Conservation (phyloP, 2,113 vertebrate species). For the Polyodon spathula region DNA sequence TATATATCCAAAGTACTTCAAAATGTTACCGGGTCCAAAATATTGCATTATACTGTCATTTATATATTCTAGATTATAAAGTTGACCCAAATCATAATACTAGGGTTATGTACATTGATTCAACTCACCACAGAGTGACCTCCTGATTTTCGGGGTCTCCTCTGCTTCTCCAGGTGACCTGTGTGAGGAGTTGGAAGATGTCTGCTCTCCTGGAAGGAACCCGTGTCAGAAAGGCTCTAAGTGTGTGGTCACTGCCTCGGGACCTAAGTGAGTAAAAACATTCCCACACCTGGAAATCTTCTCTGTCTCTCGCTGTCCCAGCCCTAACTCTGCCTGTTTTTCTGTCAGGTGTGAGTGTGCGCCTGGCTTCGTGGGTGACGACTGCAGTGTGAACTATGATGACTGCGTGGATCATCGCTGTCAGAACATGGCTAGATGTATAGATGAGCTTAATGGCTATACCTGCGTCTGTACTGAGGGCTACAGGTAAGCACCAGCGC, state of each 20-base stretch:
- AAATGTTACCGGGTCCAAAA: too few species aligned
- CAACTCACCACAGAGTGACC: neutral
- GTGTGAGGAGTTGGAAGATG: conserved; percentile 79
- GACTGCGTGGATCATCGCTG: conserved; percentile 82
- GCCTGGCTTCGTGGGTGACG: conserved; percentile 73
- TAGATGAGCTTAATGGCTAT: conserved; percentile 76
- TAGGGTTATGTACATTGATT: too few species aligned
- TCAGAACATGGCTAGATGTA: conserved; percentile 75
- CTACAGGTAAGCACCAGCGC: conserved; percentile 64
- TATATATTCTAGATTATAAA: too few species aligned
- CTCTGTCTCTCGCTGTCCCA: too few species aligned
- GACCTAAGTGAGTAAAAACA: conserved; percentile 69
- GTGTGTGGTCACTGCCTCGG: conserved; percentile 70
- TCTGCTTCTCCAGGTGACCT: conserved; percentile 62
- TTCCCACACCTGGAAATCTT: neutral
- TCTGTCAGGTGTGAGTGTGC: conserved; percentile 73
- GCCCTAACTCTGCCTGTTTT: conserved; percentile 8
- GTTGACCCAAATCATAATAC: too few species aligned
- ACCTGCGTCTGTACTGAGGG: conserved; percentile 72
- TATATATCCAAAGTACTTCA: too few species aligned
- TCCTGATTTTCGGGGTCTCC: neutral
- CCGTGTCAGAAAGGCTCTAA: conserved; percentile 77
- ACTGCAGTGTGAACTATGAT: conserved; percentile 76
- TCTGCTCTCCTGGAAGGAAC: conserved; percentile 68
- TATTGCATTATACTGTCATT: too few species aligned